These are phyloP conservation scores for Belgica antarctica DNA, from an alignment of 2,888 invertebrate species.

Conservation along the genomic window DNA sequence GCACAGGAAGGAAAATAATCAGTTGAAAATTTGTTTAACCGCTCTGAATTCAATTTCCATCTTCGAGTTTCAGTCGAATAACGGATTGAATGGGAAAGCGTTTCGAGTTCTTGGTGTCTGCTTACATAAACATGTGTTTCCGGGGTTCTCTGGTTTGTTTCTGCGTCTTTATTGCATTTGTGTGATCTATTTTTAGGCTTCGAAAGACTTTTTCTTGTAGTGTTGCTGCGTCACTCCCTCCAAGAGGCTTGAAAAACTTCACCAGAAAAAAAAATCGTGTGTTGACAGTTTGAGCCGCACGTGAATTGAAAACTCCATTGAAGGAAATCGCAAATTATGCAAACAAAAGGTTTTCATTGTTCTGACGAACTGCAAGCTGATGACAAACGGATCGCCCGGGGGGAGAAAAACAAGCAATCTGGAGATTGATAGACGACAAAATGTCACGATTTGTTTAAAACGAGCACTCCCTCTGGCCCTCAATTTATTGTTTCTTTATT, in stretches of 20 bases:
- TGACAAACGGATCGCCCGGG: not conserved
- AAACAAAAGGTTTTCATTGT: constrained; percentile 13
- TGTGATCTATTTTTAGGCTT: constrained; percentile 10
- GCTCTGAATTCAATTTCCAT: constrained; percentile 20
- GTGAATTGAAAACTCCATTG: not conserved
- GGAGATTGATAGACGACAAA: constrained; percentile 22
- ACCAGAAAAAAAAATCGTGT: not conserved
- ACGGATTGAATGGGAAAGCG: constrained; percentile 10
- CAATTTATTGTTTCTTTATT: not conserved
- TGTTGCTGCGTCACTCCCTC: constrained; percentile 9
- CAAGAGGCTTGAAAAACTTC: not conserved
- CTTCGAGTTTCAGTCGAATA: not conserved
- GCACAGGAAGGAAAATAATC: constrained; percentile 26
- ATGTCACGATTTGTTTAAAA: constrained; percentile 20
- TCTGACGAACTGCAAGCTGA: constrained; percentile 4
- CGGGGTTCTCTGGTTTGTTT: constrained; percentile 28
- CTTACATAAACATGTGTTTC: constrained; percentile 42
- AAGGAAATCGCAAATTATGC: constrained; percentile 29
- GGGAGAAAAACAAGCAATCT: constrained; percentile 4
- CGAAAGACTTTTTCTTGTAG: not conserved
- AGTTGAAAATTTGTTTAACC: constrained; percentile 21
- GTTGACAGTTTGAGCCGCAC: not conserved
- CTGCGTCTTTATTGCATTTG: constrained; percentile 7
- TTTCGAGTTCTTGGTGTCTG: constrained; percentile 35
- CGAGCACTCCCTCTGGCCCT: not conserved